Conservation (phyloP, 2,797 vertebrate genomes). For the Parambassis ranga region DNA sequence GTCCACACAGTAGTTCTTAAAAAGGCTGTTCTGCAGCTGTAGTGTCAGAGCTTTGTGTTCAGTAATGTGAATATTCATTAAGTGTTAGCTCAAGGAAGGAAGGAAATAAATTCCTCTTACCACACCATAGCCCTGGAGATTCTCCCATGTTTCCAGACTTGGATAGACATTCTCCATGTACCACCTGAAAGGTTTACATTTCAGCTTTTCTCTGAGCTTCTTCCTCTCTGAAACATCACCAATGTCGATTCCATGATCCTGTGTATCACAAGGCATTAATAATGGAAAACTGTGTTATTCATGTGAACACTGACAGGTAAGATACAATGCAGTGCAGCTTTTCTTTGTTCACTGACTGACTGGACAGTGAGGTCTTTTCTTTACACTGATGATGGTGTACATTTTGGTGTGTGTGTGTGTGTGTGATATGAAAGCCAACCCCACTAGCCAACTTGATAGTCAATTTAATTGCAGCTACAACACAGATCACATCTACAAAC, state of each 20-base stretch:
- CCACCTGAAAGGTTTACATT: constrained; percentile 72
- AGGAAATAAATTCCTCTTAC: constrained; percentile 36
- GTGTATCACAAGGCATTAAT: too few species aligned
- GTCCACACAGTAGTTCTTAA: constrained; percentile 32
- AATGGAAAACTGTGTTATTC: too few species aligned
- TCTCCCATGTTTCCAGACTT: constrained; percentile 29
- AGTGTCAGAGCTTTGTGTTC: background rate
- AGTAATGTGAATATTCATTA: background rate
- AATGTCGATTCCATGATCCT: constrained; percentile 76
- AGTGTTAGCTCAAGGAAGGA: too few species aligned
- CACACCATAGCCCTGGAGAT: constrained; percentile 47
- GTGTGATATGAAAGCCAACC: too few species aligned
- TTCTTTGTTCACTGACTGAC: too few species aligned
- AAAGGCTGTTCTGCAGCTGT: constrained; percentile 43
- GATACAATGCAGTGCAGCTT: too few species aligned
- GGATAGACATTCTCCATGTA: constrained; percentile 44
- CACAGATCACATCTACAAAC: constrained; percentile 68
- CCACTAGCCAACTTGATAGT: background rate
- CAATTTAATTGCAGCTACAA: too few species aligned
- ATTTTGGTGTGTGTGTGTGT: too few species aligned
- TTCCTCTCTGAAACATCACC: constrained; percentile 79
- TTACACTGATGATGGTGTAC: too few species aligned
- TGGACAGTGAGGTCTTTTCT: too few species aligned
- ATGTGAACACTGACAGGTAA: too few species aligned
- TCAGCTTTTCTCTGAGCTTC: constrained; percentile 72